Conservation (phyloP, 2,113 vertebrate genomes). For the Terrapene triunguis region DNA sequence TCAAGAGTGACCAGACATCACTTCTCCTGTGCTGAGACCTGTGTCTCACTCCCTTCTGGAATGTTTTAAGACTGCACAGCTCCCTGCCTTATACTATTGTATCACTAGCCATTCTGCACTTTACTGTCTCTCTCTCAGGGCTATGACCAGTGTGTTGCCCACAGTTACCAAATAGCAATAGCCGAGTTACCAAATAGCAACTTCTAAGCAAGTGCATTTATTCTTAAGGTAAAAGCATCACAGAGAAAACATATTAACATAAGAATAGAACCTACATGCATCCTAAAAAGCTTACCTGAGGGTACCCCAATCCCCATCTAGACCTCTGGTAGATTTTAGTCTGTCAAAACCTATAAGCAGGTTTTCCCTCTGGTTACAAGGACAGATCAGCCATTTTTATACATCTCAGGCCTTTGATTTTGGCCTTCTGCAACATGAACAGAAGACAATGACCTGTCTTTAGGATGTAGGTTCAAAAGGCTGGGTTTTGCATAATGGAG, state of each 20-base stretch:
- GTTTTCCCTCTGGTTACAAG: neutral
- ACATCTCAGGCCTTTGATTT: neutral
- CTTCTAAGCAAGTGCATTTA: neutral
- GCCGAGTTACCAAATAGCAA: neutral
- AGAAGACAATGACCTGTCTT: too few species aligned
- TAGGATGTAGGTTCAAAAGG: neutral
- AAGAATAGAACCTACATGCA: neutral
- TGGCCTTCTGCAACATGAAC: too few species aligned
- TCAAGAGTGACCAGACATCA: neutral
- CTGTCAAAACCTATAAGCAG: neutral
- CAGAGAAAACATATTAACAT: neutral
- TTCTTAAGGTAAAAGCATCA: neutral
- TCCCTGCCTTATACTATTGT: neutral
- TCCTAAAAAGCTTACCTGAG: neutral
- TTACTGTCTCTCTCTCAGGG: neutral
- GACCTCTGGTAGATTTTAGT: neutral
- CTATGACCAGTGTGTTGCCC: neutral
- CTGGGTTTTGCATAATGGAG: neutral
- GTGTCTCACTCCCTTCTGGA: neutral
- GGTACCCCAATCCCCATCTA: neutral
- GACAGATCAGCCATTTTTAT: neutral
- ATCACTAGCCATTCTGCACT: neutral
- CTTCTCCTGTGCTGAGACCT: neutral
- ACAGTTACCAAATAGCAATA: too few species aligned
- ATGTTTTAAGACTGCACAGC: too few species aligned